Evolutionary conservation across 2,888 invertebrate genomes (phyloP), one percentile per base, ranked within the genome.

Genomic region (Zootermopsis nevadensis): DNA sequence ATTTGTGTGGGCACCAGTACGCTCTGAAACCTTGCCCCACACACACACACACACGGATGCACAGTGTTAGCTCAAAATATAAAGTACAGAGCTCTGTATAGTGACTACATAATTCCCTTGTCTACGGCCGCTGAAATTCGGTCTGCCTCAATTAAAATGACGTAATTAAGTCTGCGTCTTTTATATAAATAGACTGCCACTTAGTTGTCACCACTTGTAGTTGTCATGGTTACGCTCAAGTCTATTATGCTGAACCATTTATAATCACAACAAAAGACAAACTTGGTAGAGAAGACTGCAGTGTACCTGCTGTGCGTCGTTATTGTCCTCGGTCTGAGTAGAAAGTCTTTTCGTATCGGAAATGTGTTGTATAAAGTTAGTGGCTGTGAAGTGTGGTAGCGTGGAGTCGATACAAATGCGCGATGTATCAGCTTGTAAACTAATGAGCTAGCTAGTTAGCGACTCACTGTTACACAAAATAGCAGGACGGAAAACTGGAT

Each of bases 171-270:
- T 69, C 31, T 33, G 31, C 22, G 69, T 69, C 31, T 69, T 67
- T 69, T 69, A 69, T 69, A 69, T 69, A 69, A 69, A 69, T 69
- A 69, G 69, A 69, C 69, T 60, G 27, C 60, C 60, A 60, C 60
- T 60, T 60, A 60, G 60, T 69, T 69, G 69, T 69, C 69, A 66
- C 69, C 69, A 27, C 60, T 60, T 2, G 60, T 60, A 27, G 60
- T 60, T 60, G 60, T 12, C 60, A 69, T 69, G 69, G 69, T 30
- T 27, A 69, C 67, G 19, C 67, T 67, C 8, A 31, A 67, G 30
- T 67, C 67, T n/a, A 31, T 67, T 67, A 31, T 19, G 69, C 33
- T 31, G 19, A 22, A 30, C 69, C 69, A 69, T 69, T 69, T 31
- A 69, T 69, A 69, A 69, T 69, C 31, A 69, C 33, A 69, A 69